A percentile compares a stretch with the other conserved stretches of the same genome.
phyloP scores from a whole-genome alignment of 2,888 invertebrate species.

The Orthosia cruda region DNA sequence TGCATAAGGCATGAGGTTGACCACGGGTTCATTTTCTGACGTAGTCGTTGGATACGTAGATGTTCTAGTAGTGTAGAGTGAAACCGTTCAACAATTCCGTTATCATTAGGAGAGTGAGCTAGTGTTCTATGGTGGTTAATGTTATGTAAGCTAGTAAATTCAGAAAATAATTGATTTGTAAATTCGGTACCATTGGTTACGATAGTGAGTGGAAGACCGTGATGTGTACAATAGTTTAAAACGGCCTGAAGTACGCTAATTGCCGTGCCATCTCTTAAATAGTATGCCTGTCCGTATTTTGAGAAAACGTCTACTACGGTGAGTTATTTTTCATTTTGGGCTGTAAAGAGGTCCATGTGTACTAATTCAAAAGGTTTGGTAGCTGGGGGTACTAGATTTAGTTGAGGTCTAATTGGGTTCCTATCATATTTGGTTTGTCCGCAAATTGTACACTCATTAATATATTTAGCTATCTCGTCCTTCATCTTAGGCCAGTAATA shows the following conservation, averaged over 20 bases:
- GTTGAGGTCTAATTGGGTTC: not conserved
- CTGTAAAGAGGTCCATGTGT: conserved; percentile 10
- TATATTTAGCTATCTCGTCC: conserved; percentile 63
- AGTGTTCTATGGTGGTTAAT: too few species aligned
- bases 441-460: conserved; percentile 54
- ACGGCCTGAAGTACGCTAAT: not conserved
- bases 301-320: conserved; percentile 6
- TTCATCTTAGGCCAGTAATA: conserved; percentile 70
- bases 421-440: conserved; percentile 13
- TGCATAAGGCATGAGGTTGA: too few species aligned
- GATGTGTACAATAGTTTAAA: too few species aligned
- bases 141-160: too few species aligned
- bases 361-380: conserved; percentile 4
- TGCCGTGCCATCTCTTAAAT: not conserved
- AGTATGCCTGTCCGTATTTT: not conserved
- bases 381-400: not conserved
- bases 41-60: too few species aligned
- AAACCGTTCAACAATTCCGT: too few species aligned
- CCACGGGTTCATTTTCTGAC: too few species aligned
- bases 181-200: too few species aligned
- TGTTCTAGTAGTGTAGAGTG: too few species aligned
- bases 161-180: too few species aligned
- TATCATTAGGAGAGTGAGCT: too few species aligned
- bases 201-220: too few species aligned
- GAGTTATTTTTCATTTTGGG: conserved; percentile 6